These are phyloP conservation scores for Toxotes chatareus DNA, from an alignment of 2,113 vertebrate genomes.

Conservation along the genomic window DNA sequence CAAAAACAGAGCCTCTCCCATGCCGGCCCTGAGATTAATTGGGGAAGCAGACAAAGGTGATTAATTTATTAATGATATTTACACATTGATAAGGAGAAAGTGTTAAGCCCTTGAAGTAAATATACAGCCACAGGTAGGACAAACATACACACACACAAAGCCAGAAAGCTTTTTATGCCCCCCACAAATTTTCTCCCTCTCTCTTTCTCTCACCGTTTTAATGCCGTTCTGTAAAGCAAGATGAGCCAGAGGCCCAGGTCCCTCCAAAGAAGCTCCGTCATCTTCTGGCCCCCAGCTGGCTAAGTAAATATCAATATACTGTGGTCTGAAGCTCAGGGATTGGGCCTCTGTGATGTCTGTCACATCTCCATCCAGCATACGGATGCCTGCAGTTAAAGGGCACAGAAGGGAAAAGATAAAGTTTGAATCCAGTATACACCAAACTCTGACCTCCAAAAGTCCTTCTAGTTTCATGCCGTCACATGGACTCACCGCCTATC, in stretches of 20 bases:
- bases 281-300: conserved; percentile 98
- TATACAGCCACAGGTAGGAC: conserved; percentile 45
- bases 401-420: conserved; percentile 11
- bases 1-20: conserved; percentile 92
- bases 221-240: conserved; percentile 91
- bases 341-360: conserved; percentile 96
- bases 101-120: conserved; percentile 46
- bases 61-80: conserved; percentile 57
- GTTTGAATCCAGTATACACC: not conserved
- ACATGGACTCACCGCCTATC: conserved; percentile 90
- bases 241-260: conserved; percentile 91
- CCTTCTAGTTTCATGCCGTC: conserved; percentile 29
- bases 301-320: conserved; percentile 95
- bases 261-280: conserved; percentile 93
- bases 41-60: conserved; percentile 32
- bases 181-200: not conserved
- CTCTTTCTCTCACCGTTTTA: conserved; percentile 84
- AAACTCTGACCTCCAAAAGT: conserved; percentile 38
- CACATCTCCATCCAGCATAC: conserved; percentile 96
- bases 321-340: conserved; percentile 91
- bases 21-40: conserved; percentile 84
- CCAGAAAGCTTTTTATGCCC: not conserved
- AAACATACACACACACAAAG: conserved; percentile 18
- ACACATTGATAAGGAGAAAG: conserved; percentile 33
- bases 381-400: conserved; percentile 86